Conservation (phyloP, 2,888 invertebrate species). For the Pemphredon lugubris region DNA sequence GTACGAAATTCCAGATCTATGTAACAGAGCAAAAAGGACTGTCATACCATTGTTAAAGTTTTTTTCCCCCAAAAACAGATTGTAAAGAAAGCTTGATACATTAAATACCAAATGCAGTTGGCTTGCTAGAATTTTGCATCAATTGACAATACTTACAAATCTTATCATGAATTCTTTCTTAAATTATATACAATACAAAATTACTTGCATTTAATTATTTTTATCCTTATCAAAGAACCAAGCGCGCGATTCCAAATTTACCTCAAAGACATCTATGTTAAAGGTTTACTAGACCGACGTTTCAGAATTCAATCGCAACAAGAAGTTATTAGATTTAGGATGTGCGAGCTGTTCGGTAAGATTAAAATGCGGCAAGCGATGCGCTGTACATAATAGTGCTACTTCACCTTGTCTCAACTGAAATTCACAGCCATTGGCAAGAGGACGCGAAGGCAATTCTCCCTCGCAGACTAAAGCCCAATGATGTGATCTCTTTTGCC, state of each 20-base stretch:
- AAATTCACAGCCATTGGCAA: constrained; percentile 92
- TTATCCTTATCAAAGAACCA: constrained; percentile 19
- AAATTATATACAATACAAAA: constrained; percentile 48
- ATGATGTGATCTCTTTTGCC: constrained; percentile 89
- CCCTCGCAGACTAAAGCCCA: constrained; percentile 97
- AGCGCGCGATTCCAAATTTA: constrained; percentile 19
- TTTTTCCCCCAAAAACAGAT: too few species aligned
- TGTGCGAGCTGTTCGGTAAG: constrained; percentile 97
- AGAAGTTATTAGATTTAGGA: constrained; percentile 97
- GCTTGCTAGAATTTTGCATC: constrained; percentile 18
- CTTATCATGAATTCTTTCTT: constrained; percentile 18
- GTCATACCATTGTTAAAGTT: too few species aligned
- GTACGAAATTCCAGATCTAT: too few species aligned
- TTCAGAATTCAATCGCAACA: constrained; percentile 96
- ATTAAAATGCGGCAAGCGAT: constrained; percentile 95
- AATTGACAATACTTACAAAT: constrained; percentile 38
- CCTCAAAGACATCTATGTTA: constrained; percentile 1
- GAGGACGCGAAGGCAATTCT: constrained; percentile 92
- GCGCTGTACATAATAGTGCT: constrained; percentile 93
- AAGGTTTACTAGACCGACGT: constrained; percentile 90
- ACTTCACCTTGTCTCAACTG: constrained; percentile 96
- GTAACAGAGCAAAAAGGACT: too few species aligned
- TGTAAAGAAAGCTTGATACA: constrained; percentile 36
- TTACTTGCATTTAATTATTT: constrained; percentile 22
- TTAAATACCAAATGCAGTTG: constrained; percentile 10